Conservation (phyloP, 2,113 vertebrate genomes). For the Bolborhynchus lineola region DNA sequence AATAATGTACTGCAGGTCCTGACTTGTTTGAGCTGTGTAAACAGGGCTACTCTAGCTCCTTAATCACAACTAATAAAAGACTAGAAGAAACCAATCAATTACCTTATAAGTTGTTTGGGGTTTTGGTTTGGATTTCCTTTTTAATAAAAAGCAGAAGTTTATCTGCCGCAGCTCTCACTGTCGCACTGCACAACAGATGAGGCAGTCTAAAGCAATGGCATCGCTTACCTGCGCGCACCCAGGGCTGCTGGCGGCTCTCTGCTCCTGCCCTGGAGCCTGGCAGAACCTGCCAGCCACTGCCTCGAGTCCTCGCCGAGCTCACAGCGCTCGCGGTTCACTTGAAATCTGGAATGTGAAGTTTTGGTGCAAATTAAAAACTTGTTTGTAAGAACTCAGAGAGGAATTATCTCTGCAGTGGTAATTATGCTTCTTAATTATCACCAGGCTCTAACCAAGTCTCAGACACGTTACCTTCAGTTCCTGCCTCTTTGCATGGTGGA, state of each 20-base stretch:
- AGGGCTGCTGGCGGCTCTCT: neutral
- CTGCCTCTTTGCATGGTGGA: neutral
- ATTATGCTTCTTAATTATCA: constrained; percentile 16
- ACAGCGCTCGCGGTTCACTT: neutral
- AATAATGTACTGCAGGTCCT: constrained; percentile 72
- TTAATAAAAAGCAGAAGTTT: constrained; percentile 59
- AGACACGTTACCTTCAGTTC: neutral
- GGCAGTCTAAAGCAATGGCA: neutral
- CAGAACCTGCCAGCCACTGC: neutral
- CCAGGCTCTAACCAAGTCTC: neutral
- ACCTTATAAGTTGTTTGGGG: constrained; percentile 47
- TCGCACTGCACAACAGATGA: neutral
- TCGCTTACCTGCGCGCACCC: neutral
- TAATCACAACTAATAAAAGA: constrained; percentile 73
- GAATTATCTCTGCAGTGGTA: constrained; percentile 59
- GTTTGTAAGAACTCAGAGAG: constrained; percentile 54
- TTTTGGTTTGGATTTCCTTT: neutral
- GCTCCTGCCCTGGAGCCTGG: neutral
- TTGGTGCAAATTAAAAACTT: constrained; percentile 58
- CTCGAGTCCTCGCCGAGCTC: neutral
- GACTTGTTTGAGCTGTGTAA: constrained; percentile 75
- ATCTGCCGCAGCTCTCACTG: constrained; percentile 7
- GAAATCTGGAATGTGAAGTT: constrained; percentile 60
- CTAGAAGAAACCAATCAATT: constrained; percentile 70
- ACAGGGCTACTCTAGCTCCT: constrained; percentile 63